These are phyloP conservation scores for Apamea crenata DNA, from an alignment of 2,888 invertebrate species.

Conservation along the genomic window DNA sequence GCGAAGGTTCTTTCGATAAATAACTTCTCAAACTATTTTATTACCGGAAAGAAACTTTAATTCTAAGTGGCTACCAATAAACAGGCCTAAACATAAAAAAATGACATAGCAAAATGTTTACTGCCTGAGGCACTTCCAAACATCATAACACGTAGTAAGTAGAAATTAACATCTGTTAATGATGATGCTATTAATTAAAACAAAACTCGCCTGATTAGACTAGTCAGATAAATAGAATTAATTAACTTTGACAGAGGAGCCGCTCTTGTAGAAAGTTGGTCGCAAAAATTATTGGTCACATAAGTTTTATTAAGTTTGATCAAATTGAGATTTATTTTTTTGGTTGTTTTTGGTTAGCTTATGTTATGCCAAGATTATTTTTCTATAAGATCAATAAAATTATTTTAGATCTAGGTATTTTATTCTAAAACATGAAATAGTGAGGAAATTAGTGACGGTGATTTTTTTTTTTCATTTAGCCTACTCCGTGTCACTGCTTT, in stretches of 20 bases:
- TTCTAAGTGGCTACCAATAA: not conserved
- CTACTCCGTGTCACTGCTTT: no score
- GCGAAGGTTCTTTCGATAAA: no score
- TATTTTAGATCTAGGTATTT: not conserved
- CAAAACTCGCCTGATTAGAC: conserved; percentile 71
- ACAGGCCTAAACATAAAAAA: not conserved
- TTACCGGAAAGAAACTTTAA: no score
- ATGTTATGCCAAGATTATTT: conserved; percentile 18
- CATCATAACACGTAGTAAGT: not conserved
- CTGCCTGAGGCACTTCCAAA: conserved; percentile 10
- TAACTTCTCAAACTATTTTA: no score
- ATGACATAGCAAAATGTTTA: not conserved
- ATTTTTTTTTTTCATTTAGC: no score
- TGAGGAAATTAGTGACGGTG: not conserved
- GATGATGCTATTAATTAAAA: conserved; percentile 63
- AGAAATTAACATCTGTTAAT: conserved; percentile 45
- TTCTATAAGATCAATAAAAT: not conserved
- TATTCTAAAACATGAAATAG: not conserved
- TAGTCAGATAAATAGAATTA: conserved; percentile 73
- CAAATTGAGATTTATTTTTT: conserved; percentile 62
- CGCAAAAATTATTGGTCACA: conserved; percentile 66
- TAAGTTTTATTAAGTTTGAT: conserved; percentile 36
- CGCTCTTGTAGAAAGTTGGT: conserved; percentile 75
- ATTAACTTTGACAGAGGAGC: conserved; percentile 70
- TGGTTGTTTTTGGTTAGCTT: conserved; percentile 43